These are phyloP conservation scores for Eurytoma californica DNA, from an alignment of 2,888 invertebrate genomes.

Conservation along the genomic window DNA sequence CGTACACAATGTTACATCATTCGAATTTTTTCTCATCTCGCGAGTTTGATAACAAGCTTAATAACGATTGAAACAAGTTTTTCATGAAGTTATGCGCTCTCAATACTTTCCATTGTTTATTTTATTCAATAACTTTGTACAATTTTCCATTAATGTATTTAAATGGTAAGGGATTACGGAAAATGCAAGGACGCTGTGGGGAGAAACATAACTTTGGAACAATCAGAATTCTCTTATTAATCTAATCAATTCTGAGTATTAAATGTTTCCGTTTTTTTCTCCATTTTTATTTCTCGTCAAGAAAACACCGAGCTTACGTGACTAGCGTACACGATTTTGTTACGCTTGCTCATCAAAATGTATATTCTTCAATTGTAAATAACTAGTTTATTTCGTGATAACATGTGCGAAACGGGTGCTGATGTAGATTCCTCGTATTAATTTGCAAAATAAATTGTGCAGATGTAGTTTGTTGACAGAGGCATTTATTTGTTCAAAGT, in stretches of 20 bases:
- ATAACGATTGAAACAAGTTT: conserved; percentile 17
- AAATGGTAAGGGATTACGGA: conserved; percentile 13
- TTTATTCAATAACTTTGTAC: conserved; percentile 48
- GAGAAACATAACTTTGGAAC: conserved; percentile 19
- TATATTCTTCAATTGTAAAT: conserved; percentile 56
- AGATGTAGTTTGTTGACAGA: conserved; percentile 12
- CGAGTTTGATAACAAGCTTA: conserved; percentile 41
- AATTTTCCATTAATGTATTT: conserved; percentile 44
- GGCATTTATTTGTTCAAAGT: conserved; percentile 25
- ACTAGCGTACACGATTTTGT: conserved; percentile 47
- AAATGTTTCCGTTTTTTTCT: not conserved
- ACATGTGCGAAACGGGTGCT: conserved; percentile 52
- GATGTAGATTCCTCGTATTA: conserved; percentile 24
- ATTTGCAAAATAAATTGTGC: conserved; percentile 14
- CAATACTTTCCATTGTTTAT: conserved; percentile 34
- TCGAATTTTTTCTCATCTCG: conserved; percentile 15
- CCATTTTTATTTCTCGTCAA: conserved; percentile 18
- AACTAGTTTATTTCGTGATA: conserved; percentile 51
- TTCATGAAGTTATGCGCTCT: conserved; percentile 26
- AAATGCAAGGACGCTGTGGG: not conserved
- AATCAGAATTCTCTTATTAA: conserved; percentile 27
- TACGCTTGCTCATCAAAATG: conserved; percentile 50
- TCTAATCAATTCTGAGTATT: conserved; percentile 11
- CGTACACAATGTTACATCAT: conserved; percentile 27
- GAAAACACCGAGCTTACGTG: conserved; percentile 50